Percentiles rank a stretch among this genome's conserved stretches.
Conservation (phyloP, 1,140 invertebrate genomes). For the Drosophila mauritiana region DNA sequence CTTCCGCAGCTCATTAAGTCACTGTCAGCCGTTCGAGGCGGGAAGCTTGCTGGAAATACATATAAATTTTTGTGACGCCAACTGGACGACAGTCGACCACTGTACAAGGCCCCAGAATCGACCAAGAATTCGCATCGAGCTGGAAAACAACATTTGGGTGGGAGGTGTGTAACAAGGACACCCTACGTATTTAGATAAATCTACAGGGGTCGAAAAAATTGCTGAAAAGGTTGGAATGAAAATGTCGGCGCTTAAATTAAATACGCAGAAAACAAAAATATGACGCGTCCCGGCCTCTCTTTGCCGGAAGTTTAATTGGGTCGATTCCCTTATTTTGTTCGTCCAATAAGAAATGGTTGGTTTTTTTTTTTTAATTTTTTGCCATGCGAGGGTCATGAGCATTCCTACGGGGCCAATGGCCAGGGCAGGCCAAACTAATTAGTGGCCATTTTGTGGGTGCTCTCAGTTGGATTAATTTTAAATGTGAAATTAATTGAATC, state of each 20-base stretch:
- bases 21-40: constrained; percentile 51
- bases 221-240: constrained; percentile 64
- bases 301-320: constrained; percentile 68
- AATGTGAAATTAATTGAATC: constrained; percentile 73
- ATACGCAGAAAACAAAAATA: constrained; percentile 26
- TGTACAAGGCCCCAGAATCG: constrained; percentile 15
- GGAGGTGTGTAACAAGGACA: constrained; percentile 20
- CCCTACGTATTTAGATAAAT: constrained; percentile 37
- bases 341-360: constrained; percentile 46
- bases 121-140: constrained; percentile 14
- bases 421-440: constrained; percentile 64
- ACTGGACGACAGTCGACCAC: constrained; percentile 66
- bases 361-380: constrained; percentile 21
- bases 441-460: constrained; percentile 72
- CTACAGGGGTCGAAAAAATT: constrained; percentile 39
- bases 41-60: constrained; percentile 56
- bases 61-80: constrained; percentile 80
- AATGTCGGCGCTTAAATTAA: constrained; percentile 68
- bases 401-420: constrained; percentile 13
- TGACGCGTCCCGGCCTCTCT: constrained; percentile 25
- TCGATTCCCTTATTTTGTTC: constrained; percentile 44
- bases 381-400: constrained; percentile 53
- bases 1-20: constrained; percentile 82
- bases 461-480: constrained; percentile 74
- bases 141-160: constrained; percentile 49